phyloP scores from a whole-genome alignment of 2,113 vertebrate species.

The Rhinopithecus roxellana region DNA sequence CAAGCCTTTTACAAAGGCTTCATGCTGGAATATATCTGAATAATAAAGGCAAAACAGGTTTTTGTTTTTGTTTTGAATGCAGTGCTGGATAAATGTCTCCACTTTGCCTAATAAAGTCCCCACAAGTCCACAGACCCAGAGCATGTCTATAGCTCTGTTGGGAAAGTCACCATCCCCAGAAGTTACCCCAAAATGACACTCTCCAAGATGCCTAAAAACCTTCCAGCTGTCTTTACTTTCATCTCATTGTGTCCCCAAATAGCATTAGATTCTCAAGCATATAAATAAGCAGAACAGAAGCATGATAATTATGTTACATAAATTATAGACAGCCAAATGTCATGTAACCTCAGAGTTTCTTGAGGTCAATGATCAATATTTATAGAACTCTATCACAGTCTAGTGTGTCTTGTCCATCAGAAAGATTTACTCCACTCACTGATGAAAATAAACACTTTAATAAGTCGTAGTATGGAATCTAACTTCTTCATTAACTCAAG shows the following conservation, averaged over 20 bases:
- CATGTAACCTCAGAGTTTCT: slow-evolving; percentile 5
- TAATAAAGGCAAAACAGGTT: neutral
- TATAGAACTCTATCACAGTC: neutral
- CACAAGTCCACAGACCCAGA: neutral
- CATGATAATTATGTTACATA: slow-evolving; percentile 12
- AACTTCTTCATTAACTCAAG: neutral
- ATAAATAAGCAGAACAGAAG: slow-evolving; percentile 7
- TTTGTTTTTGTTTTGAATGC: neutral
- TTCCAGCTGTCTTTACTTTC: neutral
- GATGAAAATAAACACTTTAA: neutral
- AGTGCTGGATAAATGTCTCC: neutral
- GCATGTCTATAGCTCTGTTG: neutral
- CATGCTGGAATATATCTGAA: slow-evolving; percentile 2
- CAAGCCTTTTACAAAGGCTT: neutral
- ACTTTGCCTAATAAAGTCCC: neutral
- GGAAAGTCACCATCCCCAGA: neutral
- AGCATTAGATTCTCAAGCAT: neutral
- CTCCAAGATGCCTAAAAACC: neutral
- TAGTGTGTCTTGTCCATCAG: neutral
- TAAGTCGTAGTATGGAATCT: neutral
- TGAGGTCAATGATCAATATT: neutral
- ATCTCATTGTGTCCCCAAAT: neutral
- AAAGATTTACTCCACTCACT: neutral
- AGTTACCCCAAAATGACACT: neutral
- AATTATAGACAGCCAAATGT: neutral